Conservation (phyloP, 2,113 vertebrate species). For the Pionites leucogaster region DNA sequence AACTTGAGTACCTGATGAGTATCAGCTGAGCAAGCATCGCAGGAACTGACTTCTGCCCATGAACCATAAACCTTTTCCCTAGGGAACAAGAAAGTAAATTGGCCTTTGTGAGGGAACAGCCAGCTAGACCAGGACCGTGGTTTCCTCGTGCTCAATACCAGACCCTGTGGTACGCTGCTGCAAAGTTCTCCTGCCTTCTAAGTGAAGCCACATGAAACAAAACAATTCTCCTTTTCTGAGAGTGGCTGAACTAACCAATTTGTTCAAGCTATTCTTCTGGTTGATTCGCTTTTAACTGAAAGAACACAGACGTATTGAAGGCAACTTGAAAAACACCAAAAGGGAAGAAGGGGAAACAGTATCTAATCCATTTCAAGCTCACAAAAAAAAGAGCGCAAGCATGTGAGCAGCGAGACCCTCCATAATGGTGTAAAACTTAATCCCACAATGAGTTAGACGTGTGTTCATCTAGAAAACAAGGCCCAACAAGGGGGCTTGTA, state of each 20-base stretch:
- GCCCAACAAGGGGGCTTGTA: not conserved
- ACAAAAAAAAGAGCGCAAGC: not conserved
- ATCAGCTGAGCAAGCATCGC: constrained; percentile 63
- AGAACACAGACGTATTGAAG: not conserved
- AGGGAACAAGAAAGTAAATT: constrained; percentile 21
- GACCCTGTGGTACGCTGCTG: not conserved
- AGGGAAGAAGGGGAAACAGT: not conserved
- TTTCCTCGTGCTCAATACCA: not conserved
- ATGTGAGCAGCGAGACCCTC: not conserved
- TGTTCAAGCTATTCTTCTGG: constrained; percentile 45
- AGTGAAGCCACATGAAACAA: constrained; percentile 60
- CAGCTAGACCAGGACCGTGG: not conserved
- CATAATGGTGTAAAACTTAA: not conserved
- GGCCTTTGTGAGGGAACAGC: not conserved
- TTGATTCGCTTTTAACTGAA: not conserved
- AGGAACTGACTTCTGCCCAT: constrained; percentile 25
- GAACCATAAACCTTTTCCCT: constrained; percentile 47
- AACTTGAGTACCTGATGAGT: constrained; percentile 36
- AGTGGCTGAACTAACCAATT: constrained; percentile 45
- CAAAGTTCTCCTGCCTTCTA: not conserved
- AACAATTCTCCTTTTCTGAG: not conserved
- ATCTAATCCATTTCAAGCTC: not conserved
- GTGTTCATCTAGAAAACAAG: not conserved
- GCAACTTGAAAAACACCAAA: not conserved
- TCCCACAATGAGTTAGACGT: not conserved